Percentiles rank a stretch among this genome's conserved stretches.
Conservation (phyloP, 2,113 vertebrate genomes). For the Eubucco bourcierii region DNA sequence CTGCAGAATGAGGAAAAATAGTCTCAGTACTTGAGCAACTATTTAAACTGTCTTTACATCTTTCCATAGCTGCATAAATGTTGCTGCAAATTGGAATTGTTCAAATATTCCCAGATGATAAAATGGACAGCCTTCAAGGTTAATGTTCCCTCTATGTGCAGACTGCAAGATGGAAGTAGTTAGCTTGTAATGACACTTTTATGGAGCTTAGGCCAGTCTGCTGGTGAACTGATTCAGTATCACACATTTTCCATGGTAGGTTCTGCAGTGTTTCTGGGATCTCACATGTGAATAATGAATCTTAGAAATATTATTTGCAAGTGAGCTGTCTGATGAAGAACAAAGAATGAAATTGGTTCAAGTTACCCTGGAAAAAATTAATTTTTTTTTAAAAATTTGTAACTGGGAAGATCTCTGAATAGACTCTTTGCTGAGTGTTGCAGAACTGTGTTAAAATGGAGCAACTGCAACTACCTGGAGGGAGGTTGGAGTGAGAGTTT, state of each 20-base stretch:
- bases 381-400: conserved; percentile 53
- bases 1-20: neutral
- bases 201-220: neutral
- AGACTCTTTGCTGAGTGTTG: conserved; percentile 23
- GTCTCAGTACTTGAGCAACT: neutral
- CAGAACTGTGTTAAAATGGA: conserved; percentile 6
- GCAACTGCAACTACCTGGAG: neutral
- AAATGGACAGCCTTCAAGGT: neutral
- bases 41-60: neutral
- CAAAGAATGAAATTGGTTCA: conserved; percentile 13
- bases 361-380: conserved; percentile 8
- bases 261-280: neutral
- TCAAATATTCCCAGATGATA: neutral
- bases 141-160: neutral
- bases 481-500: too few relatives aligned
- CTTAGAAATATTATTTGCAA: neutral
- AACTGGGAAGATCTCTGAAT: neutral
- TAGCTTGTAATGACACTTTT: neutral
- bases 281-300: neutral
- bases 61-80: neutral
- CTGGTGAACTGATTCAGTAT: neutral
- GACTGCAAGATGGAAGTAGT: neutral
- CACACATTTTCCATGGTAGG: neutral
- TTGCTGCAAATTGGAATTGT: neutral
- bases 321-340: conserved; percentile 7